Conservation (phyloP, 2,113 vertebrate genomes). For the Apteryx owenii region DNA sequence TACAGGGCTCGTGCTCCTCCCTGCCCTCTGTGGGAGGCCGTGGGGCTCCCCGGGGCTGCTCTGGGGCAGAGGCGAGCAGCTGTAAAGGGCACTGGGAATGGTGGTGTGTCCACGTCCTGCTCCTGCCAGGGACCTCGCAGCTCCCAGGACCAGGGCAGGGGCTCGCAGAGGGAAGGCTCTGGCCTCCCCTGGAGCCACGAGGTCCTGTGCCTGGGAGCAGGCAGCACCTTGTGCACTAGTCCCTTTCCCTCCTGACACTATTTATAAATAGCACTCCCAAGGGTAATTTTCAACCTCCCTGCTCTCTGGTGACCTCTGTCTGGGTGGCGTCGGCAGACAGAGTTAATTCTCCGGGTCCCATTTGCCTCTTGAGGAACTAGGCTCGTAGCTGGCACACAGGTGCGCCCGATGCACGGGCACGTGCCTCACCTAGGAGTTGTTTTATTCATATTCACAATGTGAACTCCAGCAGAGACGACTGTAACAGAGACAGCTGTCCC, state of each 20-base stretch:
- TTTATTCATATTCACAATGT: background rate
- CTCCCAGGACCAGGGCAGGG: accelerated
- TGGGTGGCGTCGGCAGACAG: background rate
- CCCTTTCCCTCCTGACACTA: background rate
- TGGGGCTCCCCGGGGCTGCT: too few species aligned
- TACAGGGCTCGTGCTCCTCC: too few species aligned
- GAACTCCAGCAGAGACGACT: background rate
- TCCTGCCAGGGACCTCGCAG: background rate
- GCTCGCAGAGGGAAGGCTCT: background rate
- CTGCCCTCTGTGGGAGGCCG: too few species aligned
- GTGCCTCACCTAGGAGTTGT: background rate
- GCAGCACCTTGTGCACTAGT: too few species aligned
- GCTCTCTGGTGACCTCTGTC: background rate
- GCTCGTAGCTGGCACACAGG: background rate
- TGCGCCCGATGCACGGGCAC: background rate
- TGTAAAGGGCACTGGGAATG: too few species aligned
- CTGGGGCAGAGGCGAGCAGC: too few species aligned
- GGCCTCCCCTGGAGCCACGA: accelerated
- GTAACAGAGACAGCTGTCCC: accelerated
- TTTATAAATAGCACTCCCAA: background rate
- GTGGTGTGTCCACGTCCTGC: background rate
- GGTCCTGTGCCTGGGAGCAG: background rate
- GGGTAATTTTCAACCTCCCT: background rate
- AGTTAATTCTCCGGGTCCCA: background rate
- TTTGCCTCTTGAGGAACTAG: background rate